Evolutionary conservation across 2,113 vertebrate genomes (phyloP).

Genomic region (Xyliphius kryptos): DNA sequence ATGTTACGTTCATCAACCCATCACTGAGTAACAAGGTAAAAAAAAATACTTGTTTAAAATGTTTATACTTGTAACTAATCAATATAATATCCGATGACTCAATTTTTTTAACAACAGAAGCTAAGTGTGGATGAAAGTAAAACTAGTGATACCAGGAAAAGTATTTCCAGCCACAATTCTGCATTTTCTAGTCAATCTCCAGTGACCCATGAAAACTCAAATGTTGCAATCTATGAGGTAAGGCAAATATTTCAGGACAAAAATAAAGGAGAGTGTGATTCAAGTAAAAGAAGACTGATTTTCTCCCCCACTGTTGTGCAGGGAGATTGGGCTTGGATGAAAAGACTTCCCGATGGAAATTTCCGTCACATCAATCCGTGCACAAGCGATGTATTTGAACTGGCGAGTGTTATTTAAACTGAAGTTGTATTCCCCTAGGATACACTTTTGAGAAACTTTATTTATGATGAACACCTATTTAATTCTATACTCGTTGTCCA

Average conservation of each 20-base stretch:
- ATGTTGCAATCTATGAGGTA: conserved; percentile 67
- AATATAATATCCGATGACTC: not conserved
- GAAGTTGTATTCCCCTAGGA: no score
- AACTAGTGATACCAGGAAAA: conserved; percentile 49
- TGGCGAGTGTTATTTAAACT: conserved; percentile 49
- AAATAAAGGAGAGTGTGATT: not conserved
- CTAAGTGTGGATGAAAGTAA: conserved; percentile 63
- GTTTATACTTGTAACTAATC: not conserved
- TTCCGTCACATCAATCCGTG: conserved; percentile 60
- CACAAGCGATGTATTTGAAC: conserved; percentile 63
- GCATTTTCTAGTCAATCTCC: conserved; percentile 52
- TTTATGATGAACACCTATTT: not conserved
- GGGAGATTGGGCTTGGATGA: conserved; percentile 75
- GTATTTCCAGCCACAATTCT: conserved; percentile 55
- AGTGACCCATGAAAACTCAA: conserved; percentile 71
- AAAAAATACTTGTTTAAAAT: no score
- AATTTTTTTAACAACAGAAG: conserved; percentile 49
- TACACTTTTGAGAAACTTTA: no score
- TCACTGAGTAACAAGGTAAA: conserved; percentile 70
- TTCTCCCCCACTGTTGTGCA: conserved; percentile 29
- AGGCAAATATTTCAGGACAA: conserved; percentile 15
- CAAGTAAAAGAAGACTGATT: not conserved
- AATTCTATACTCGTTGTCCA: no score
- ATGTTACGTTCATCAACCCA: conserved; percentile 72
- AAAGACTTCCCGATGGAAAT: conserved; percentile 62